Conservation (phyloP, 1,140 invertebrate genomes). For the Argopecten irradians region DNA sequence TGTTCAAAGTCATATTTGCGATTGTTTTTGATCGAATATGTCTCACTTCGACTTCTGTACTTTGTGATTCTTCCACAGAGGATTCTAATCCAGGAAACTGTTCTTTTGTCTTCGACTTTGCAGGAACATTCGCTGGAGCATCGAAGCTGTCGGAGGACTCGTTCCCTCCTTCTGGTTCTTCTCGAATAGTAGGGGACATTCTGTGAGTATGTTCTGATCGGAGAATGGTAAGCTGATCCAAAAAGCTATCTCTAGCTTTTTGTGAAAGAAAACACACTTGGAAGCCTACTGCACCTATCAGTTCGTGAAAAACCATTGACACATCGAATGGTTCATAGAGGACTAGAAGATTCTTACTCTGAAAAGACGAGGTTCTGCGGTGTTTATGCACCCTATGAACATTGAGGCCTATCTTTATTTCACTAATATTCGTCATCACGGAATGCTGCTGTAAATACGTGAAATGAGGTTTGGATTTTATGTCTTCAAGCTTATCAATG, state of each 20-base stretch:
- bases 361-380: neutral
- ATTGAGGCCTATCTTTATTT: constrained; percentile 63
- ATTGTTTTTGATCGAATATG: neutral
- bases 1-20: neutral
- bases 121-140: neutral
- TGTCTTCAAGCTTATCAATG: constrained; percentile 44
- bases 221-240: constrained; percentile 67
- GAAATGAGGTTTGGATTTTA: constrained; percentile 53
- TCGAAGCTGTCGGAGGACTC: constrained; percentile 60
- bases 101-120: neutral
- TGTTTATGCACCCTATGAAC: constrained; percentile 30
- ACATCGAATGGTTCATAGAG: constrained; percentile 57
- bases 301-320: constrained; percentile 65
- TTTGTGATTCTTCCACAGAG: neutral
- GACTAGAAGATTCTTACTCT: neutral
- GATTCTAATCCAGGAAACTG: neutral
- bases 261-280: constrained; percentile 59
- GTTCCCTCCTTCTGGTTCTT: constrained; percentile 72
- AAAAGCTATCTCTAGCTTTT: constrained; percentile 62
- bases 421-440: constrained; percentile 67
- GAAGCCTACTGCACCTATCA: constrained; percentile 56
- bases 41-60: neutral
- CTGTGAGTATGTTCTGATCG: constrained; percentile 67
- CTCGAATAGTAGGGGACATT: constrained; percentile 65
- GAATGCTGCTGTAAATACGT: constrained; percentile 64